Conservation (phyloP, 2,113 vertebrate species). For the cat (Felis catus) region F.catus_Fca126_mat1.0 CM031420.1:84979001-84979500, state of each 20-base stretch:
- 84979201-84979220: slow-evolving; percentile 75
- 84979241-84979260: slow-evolving; percentile 79
- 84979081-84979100: background rate
- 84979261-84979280: slow-evolving; percentile 71
- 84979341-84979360: slow-evolving; percentile 87
- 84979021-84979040: background rate
- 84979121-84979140: background rate
- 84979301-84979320: slow-evolving; percentile 83
- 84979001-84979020: background rate
- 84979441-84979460: slow-evolving; percentile 83
- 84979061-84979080: background rate
- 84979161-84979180: slow-evolving; percentile 43
- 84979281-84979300: slow-evolving; percentile 69
- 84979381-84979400: slow-evolving; percentile 88
- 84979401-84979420: slow-evolving; percentile 83
- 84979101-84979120: background rate
- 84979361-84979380: slow-evolving; percentile 90
- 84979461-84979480: slow-evolving; percentile 87
- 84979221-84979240: slow-evolving; percentile 69
- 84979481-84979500: slow-evolving; percentile 79
- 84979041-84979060: background rate
- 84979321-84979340: slow-evolving; percentile 86
- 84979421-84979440: slow-evolving; percentile 83
- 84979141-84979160: slow-evolving; percentile 49
- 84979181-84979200: slow-evolving; percentile 59